Evolutionary conservation across 2,113 vertebrate species (phyloP).

Genomic region (Gopherus evgoodei): DNA sequence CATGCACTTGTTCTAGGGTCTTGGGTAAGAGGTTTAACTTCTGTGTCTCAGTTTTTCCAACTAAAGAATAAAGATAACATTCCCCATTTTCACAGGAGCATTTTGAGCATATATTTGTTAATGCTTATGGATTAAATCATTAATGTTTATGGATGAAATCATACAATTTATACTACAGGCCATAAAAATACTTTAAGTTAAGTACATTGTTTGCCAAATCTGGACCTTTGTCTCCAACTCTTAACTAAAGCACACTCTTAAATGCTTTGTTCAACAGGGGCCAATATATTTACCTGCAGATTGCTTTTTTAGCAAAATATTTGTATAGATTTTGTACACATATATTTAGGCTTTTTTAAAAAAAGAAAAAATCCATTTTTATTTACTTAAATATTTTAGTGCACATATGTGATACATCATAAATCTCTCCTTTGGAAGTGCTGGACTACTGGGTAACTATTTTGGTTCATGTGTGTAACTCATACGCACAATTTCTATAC

Average conservation of each 20-base stretch:
- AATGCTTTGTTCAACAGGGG: background rate
- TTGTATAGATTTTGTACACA: background rate
- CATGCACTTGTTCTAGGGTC: background rate
- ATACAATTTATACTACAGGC: fast-evolving
- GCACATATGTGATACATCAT: background rate
- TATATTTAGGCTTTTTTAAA: background rate
- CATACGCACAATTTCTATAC: constrained; percentile 60
- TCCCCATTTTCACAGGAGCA: background rate
- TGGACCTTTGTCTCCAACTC: no score
- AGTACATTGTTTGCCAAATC: background rate
- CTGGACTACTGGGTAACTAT: constrained; percentile 65
- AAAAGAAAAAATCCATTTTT: background rate
- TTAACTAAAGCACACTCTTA: background rate
- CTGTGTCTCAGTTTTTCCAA: background rate
- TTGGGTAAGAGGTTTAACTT: background rate
- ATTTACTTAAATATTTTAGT: background rate
- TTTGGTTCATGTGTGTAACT: constrained; percentile 59
- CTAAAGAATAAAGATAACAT: background rate
- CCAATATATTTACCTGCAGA: background rate
- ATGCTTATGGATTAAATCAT: background rate
- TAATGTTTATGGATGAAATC: background rate
- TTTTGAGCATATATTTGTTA: background rate
- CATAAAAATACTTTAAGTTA: background rate
- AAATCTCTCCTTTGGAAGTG: constrained; percentile 27
- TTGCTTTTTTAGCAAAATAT: background rate